These are phyloP conservation scores for Junonia oenone DNA, from an alignment of 2,888 invertebrate genomes.

Conservation along the genomic window DNA sequence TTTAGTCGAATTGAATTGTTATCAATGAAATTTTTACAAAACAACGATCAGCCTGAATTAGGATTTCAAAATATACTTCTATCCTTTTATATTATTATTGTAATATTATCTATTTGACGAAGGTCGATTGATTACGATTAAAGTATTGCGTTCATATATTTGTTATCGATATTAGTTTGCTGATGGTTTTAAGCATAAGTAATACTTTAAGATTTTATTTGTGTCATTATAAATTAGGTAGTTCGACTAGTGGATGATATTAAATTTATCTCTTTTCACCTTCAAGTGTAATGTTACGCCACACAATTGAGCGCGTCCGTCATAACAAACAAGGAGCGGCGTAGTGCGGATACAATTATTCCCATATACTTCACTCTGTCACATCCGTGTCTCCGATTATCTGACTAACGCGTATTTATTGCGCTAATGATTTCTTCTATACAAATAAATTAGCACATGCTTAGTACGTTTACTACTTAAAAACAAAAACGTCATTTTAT, in stretches of 20 bases:
- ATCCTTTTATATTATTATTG: background rate
- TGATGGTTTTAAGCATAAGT: background rate
- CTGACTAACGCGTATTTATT: slow-evolving; percentile 25
- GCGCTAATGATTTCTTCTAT: background rate
- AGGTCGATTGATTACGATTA: background rate
- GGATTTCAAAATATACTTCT: background rate
- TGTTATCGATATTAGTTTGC: background rate
- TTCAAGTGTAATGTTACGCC: slow-evolving; percentile 39
- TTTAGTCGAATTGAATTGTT: too few species aligned
- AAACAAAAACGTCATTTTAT: too few species aligned
- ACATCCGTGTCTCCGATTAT: slow-evolving; percentile 26
- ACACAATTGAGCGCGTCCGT: slow-evolving; percentile 61
- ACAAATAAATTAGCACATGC: too few species aligned
- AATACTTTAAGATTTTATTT: background rate
- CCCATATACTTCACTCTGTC: slow-evolving; percentile 30
- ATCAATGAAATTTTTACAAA: background rate
- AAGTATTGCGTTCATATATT: background rate
- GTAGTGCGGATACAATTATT: slow-evolving; percentile 47
- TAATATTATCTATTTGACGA: background rate
- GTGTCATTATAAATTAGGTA: background rate
- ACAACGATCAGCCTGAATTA: background rate
- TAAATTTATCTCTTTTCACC: slow-evolving; percentile 21
- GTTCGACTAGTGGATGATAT: background rate
- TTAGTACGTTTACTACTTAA: too few species aligned
- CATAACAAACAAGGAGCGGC: slow-evolving; percentile 45